phyloP scores from a whole-genome alignment of 2,888 invertebrate species.

The Tanytarsus gracilentus region DNA sequence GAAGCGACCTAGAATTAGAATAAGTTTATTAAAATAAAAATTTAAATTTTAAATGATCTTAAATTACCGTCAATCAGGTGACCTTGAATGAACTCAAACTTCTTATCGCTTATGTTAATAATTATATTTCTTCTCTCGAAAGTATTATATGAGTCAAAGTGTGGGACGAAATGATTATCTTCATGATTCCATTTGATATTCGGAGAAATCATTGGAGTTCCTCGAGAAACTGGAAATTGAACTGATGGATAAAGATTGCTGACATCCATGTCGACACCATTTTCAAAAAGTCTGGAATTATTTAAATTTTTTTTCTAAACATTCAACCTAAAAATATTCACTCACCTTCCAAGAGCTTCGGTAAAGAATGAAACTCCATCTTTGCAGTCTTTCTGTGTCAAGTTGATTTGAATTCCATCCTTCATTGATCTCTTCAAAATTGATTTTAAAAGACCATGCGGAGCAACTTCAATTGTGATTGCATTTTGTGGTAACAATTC shows the following conservation, averaged over 20 bases:
- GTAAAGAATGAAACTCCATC: conserved; percentile 55
- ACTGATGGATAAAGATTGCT: conserved; percentile 62
- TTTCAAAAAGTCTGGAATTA: conserved; percentile 56
- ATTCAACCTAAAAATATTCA: conserved; percentile 30
- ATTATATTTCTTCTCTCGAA: conserved; percentile 52
- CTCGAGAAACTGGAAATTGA: conserved; percentile 65
- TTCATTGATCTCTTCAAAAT: conserved; percentile 69
- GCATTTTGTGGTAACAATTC: conserved; percentile 71
- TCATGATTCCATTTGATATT: conserved; percentile 73
- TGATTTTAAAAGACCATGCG: conserved; percentile 80
- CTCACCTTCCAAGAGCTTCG: conserved; percentile 57
- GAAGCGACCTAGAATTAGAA: conserved; percentile 50
- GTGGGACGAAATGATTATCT: conserved; percentile 49
- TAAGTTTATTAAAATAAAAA: background rate
- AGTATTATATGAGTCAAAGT: conserved; percentile 34
- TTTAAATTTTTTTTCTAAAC: background rate
- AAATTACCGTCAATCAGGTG: conserved; percentile 82
- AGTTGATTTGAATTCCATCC: conserved; percentile 60
- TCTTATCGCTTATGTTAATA: conserved; percentile 51
- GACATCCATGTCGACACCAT: conserved; percentile 61
- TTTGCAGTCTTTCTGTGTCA: conserved; percentile 62
- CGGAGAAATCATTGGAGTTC: conserved; percentile 71
- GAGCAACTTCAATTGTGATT: conserved; percentile 79
- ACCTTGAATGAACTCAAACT: conserved; percentile 62
- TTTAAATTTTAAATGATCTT: background rate